Percentiles rank a stretch among this genome's conserved stretches.
Evolutionary conservation across 2,797 vertebrate genomes (phyloP).

Genomic region (Morelia viridis): DNA sequence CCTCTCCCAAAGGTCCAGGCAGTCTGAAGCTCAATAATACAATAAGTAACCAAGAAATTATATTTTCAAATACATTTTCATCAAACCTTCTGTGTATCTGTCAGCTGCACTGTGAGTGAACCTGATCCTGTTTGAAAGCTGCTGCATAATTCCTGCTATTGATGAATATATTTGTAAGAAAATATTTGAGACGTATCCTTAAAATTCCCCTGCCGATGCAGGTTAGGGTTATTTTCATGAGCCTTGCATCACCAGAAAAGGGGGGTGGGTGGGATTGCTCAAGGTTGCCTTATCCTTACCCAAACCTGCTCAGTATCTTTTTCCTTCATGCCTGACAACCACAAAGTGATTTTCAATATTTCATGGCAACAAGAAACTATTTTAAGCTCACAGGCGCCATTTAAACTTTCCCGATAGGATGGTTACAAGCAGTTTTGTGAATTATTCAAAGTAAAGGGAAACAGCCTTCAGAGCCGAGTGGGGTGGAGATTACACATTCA

Average conservation of each 20-base stretch:
- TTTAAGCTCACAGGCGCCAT: conserved; percentile 57
- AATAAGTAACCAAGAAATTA: conserved; percentile 63
- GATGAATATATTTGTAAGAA: conserved; percentile 64
- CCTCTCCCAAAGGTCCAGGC: conserved; percentile 62
- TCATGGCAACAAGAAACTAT: conserved; percentile 62
- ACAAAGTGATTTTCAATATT: conserved; percentile 62
- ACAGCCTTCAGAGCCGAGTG: conserved; percentile 34
- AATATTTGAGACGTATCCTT: conserved; percentile 55
- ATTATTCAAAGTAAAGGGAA: conserved; percentile 27
- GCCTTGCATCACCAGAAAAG: neutral
- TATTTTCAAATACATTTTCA: conserved; percentile 70
- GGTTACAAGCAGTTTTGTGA: conserved; percentile 45
- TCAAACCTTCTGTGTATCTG: conserved; percentile 61
- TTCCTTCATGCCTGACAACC: conserved; percentile 34
- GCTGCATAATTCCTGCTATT: conserved; percentile 68
- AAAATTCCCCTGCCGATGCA: neutral
- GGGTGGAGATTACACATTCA: conserved; percentile 16
- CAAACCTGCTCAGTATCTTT: conserved; percentile 40
- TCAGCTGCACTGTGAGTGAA: conserved; percentile 54
- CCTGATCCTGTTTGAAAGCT: conserved; percentile 60
- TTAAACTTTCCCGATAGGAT: conserved; percentile 55
- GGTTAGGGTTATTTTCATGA: neutral
- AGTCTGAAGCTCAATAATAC: conserved; percentile 43
- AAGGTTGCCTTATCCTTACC: conserved; percentile 22
- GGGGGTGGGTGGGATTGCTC: neutral